phyloP scores from a whole-genome alignment of 1,140 invertebrate species.

The Homalodisca vitripennis region DNA sequence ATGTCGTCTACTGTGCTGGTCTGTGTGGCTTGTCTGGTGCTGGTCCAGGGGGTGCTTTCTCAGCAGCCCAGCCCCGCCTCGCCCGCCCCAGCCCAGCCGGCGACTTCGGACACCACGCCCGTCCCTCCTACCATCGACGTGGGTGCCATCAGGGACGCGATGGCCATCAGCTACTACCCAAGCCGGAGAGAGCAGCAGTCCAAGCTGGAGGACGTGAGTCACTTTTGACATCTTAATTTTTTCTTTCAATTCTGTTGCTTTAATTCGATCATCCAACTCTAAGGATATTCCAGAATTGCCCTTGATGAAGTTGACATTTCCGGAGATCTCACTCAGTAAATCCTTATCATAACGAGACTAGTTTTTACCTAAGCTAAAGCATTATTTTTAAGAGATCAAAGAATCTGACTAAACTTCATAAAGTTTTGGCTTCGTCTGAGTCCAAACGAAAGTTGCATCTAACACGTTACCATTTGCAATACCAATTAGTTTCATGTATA shows the following conservation, averaged over 20 bases:
- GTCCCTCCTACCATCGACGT: neutral
- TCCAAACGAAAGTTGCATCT: too few species aligned
- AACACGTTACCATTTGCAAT: too few species aligned
- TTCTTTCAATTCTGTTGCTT: neutral
- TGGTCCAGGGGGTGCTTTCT: neutral
- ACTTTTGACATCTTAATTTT: neutral
- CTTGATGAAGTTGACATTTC: too few species aligned
- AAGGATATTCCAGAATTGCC: too few species aligned
- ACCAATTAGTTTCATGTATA: too few species aligned
- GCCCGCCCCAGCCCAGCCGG: neutral
- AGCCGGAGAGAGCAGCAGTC: conserved; percentile 34
- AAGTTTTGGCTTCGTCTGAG: too few species aligned
- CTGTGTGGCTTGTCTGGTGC: neutral
- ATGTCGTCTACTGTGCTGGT: neutral
- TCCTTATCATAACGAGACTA: too few species aligned
- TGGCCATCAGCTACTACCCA: conserved; percentile 38
- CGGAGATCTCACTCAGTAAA: too few species aligned
- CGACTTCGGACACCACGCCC: neutral
- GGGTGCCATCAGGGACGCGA: conserved; percentile 32
- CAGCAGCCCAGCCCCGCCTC: neutral
- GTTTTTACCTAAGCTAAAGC: too few species aligned
- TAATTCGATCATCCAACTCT: too few species aligned
- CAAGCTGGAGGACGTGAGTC: conserved; percentile 33
- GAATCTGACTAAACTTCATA: too few species aligned
- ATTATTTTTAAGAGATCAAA: too few species aligned